Conservation (phyloP, 2,888 invertebrate genomes). For the Catotricha subobsoleta region DNA sequence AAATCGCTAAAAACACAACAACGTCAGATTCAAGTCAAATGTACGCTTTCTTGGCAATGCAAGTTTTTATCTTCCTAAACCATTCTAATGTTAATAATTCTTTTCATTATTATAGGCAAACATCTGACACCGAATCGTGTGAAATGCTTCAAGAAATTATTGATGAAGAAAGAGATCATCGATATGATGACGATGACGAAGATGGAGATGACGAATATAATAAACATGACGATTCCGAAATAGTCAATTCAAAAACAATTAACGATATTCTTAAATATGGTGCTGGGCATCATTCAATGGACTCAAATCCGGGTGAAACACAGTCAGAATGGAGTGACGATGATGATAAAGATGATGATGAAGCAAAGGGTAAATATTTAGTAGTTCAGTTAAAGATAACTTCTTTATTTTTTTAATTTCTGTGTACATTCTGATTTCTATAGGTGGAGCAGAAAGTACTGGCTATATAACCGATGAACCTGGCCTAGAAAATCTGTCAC, state of each 20-base stretch:
- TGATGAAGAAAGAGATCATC: background rate
- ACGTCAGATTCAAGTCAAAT: slow-evolving; percentile 30
- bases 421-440: background rate
- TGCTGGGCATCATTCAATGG: slow-evolving; percentile 27
- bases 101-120: slow-evolving; percentile 21
- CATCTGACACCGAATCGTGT: slow-evolving; percentile 29
- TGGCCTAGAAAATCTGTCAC: slow-evolving; percentile 66
- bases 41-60: slow-evolving; percentile 18
- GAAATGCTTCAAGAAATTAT: slow-evolving; percentile 27
- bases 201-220: background rate
- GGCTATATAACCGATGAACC: slow-evolving; percentile 80
- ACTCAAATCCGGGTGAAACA: slow-evolving; percentile 40
- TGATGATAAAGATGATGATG: slow-evolving; percentile 43
- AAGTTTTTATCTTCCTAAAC: too few species aligned
- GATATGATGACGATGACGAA: background rate
- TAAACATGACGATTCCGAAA: background rate
- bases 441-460: slow-evolving; percentile 47
- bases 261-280: slow-evolving; percentile 31
- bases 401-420: background rate
- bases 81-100: slow-evolving; percentile 4
- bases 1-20: slow-evolving; percentile 47
- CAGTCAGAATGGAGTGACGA: slow-evolving; percentile 70
- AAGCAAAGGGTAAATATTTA: slow-evolving; percentile 35
- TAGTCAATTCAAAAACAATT: slow-evolving; percentile 14
- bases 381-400: background rate